phyloP scores from a whole-genome alignment of 2,113 vertebrate genomes.

The Zosterops borbonicus region DNA sequence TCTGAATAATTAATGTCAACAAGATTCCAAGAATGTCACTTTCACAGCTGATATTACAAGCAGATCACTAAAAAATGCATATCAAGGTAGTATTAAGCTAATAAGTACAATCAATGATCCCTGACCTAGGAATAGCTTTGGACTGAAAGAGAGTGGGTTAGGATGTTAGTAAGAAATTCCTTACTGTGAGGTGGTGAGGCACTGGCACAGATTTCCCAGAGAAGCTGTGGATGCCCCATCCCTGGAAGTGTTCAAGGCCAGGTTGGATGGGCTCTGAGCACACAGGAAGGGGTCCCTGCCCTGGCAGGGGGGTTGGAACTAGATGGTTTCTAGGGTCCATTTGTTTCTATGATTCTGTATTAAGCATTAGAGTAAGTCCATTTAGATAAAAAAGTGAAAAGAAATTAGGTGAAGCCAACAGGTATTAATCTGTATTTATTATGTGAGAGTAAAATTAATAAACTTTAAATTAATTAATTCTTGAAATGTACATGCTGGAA shows the following conservation, averaged over 20 bases:
- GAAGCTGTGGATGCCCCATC: not conserved
- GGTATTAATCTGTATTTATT: not conserved
- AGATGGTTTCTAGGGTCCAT: not conserved
- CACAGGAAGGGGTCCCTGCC: not conserved
- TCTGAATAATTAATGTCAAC: not conserved
- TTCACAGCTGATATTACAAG: not conserved
- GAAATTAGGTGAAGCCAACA: not conserved
- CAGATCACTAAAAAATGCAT: not conserved
- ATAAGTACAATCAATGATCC: not conserved
- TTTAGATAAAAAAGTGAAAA: not conserved
- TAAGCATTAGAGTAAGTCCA: not conserved
- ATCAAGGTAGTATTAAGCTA: not conserved
- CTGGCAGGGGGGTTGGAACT: fast-evolving
- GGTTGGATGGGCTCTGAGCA: not conserved
- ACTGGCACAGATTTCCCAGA: not conserved
- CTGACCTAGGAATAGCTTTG: not conserved
- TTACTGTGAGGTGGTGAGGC: not conserved
- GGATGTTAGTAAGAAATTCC: not conserved
- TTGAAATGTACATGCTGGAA: not conserved
- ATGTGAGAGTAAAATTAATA: not conserved
- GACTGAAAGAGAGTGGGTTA: not conserved
- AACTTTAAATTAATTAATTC: not conserved
- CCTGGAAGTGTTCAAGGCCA: not conserved
- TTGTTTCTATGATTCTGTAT: not conserved
- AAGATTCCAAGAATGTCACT: not conserved